phyloP scores from a whole-genome alignment of 2,888 invertebrate species.

The Chymomyza caudatula region DNA sequence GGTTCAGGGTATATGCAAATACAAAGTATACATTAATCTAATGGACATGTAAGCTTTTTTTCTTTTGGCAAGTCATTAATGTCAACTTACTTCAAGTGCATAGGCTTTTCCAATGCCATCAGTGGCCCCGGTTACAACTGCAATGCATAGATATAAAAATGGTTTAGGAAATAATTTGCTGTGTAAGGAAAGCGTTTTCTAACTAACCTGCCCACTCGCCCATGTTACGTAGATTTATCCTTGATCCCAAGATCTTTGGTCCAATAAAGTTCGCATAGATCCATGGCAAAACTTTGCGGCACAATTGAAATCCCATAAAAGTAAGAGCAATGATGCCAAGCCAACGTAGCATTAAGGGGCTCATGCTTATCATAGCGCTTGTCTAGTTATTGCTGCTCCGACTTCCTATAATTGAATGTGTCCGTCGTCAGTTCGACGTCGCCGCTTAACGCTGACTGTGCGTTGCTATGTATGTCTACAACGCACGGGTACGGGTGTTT shows the following conservation, averaged over 20 bases:
- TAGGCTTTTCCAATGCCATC: conserved; percentile 95
- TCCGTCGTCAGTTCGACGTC: background rate
- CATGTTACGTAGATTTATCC: conserved; percentile 83
- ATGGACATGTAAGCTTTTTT: background rate
- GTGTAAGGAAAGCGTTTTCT: conserved; percentile 30
- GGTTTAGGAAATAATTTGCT: conserved; percentile 16
- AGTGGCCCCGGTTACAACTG: conserved; percentile 92
- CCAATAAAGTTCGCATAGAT: conserved; percentile 79
- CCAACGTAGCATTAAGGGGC: conserved; percentile 56
- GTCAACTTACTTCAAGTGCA: conserved; percentile 82
- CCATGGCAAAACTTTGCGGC: conserved; percentile 76
- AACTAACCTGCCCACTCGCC: conserved; percentile 91
- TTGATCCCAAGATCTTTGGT: conserved; percentile 80
- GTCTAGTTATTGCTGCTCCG: conserved; percentile 4
- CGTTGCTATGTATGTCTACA: too few relatives aligned
- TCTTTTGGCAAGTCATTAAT: background rate
- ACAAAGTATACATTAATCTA: background rate
- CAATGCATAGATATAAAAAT: conserved; percentile 4
- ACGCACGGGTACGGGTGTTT: too few relatives aligned
- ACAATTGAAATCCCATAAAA: conserved; percentile 75
- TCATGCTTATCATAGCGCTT: conserved; percentile 11
- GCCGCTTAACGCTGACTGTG: background rate
- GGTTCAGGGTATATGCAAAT: background rate
- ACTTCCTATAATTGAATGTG: background rate
- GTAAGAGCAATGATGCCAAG: conserved; percentile 65